Base-by-base conservation (phyloP, 2,797 vertebrate genomes). In the Glyptemys insculpta region DNA sequence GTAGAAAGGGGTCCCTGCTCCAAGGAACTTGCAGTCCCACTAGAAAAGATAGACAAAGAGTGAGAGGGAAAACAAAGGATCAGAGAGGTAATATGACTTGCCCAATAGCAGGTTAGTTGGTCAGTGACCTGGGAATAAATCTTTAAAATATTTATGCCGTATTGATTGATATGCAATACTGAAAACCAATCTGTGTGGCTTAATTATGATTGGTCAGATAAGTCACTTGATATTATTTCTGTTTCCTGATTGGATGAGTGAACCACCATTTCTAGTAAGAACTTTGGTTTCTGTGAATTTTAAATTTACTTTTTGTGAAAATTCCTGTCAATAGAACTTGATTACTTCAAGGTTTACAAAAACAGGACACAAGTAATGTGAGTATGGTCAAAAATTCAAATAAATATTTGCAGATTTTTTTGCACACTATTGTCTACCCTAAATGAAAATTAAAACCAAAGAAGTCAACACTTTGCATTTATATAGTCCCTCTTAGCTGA, bases 181-280 rank as follows among this genome's bases (percentile, higher is more conserved):
- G 85, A 90, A 96, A 90, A 87, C 50, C 50, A 86, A 84, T 23
- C 34, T 81, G 37, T 7, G 83, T 88, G 81, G 15, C 23, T 95
- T 72, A 87, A 27, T 88, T 53, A 81, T 90, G 37, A 78, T 85
- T 41, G 68, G 83, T 76, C 25, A 29, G 41, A 83, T 57, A 95
- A 82, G 2, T 83, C 62, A 78, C 27, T 78, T 49, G 79, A 47
- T 76, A 47, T 47, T 78, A 4, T 78, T 29, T 78, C 27, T 41
- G 5, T 72, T 41, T 10, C 34, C 65, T 72, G n/a, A n/a, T 37
- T 72, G 65, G n/a, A 37, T 21, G 65, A 72, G 8, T 72, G n/a
- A 72, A 37, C 62, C 62, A 37, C 34, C 62, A 21, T 37, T 68
- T 68, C 59, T 62, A 62, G 59, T 34, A 68, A 21, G 18, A 50